phyloP scores from a whole-genome alignment of 1,140 invertebrate species.

The Neocloeon triangulifer region DNA sequence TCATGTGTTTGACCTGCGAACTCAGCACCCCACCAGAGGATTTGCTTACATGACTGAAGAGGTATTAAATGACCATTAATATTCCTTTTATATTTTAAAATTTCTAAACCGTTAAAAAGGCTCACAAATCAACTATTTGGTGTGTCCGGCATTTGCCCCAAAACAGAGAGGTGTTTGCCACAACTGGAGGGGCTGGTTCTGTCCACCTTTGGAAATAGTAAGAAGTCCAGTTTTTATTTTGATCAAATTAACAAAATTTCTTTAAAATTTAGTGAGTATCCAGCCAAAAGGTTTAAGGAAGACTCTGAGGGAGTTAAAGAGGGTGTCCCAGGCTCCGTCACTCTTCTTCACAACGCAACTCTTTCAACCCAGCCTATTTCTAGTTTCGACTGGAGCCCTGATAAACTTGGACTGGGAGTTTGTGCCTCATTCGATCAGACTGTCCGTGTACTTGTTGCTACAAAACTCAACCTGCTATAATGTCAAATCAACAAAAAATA shows the following conservation, averaged over 20 bases:
- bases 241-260: slow-evolving; percentile 1
- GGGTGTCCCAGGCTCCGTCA: slow-evolving; percentile 52
- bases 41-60: slow-evolving; percentile 58
- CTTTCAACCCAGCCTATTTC: slow-evolving; percentile 75
- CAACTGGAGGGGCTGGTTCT: slow-evolving; percentile 69
- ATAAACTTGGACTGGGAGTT: slow-evolving; percentile 69
- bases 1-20: slow-evolving; percentile 71
- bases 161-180: slow-evolving; percentile 84
- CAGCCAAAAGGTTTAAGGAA: slow-evolving; percentile 40
- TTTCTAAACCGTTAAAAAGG: slow-evolving; percentile 22
- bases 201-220: slow-evolving; percentile 87
- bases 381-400: slow-evolving; percentile 75
- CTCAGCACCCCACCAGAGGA: slow-evolving; percentile 68
- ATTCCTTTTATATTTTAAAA: slow-evolving; percentile 3
- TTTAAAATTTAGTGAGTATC: slow-evolving; percentile 45
- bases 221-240: slow-evolving; percentile 11
- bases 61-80: slow-evolving; percentile 5
- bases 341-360: slow-evolving; percentile 52
- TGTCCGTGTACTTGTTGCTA: slow-evolving; percentile 67
- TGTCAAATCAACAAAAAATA: too few species aligned
- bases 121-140: slow-evolving; percentile 72
- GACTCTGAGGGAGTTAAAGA: slow-evolving; percentile 40
- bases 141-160: slow-evolving; percentile 68
- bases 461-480: slow-evolving; percentile 51
- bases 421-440: slow-evolving; percentile 84